Evolutionary conservation across 2,113 vertebrate genomes (phyloP), one percentile per base, ranked within the genome.

Genomic region (Gymnocephalus cernua): DNA sequence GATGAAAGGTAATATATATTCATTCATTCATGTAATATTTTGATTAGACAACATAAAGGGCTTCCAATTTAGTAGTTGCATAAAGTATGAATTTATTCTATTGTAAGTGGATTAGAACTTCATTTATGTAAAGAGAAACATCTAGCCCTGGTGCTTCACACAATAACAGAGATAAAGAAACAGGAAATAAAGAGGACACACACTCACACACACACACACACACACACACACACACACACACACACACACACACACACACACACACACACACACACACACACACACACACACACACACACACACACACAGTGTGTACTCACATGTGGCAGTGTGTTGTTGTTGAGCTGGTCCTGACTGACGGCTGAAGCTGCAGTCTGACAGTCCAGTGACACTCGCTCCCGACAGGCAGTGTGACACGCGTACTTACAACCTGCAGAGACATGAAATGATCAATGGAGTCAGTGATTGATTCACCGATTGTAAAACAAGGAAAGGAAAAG

Each of bases 351-450:
- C 67, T 91, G 94, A 66, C 56, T 85, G 59, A 82, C 1, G 4
- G 87, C 63, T 0, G 85, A 77, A 0, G 86, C 47, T 6, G 88
- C 88, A 71, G 90, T 85, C 3, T 95, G 91, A 87, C 95, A 96
- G 88, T 95, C 95, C 64, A 96, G 86, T 0, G 90, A 74, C 73
- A 96, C 95, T 66, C 53, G 45, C 57, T 93, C 86, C 71, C 86
- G 90, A 88, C 95, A 96, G 0, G 87, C 83, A 3, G 93, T 23
- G 86, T 96, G 95, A 84, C 95, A 96, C 0, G 94, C 19, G 56
- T 95, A 96, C 68, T 94, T 96, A 87, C 95, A 96, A 45, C 92
- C 95, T 96, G 92, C 71, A 66, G 48, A 82, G 7, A 65, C 4
- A 72, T 4, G 3, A 68, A 48, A 6, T 2, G 2, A 79, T 16